phyloP scores from a whole-genome alignment of 2,113 vertebrate species.

The Neolamprologus caudopunctatus region DNA sequence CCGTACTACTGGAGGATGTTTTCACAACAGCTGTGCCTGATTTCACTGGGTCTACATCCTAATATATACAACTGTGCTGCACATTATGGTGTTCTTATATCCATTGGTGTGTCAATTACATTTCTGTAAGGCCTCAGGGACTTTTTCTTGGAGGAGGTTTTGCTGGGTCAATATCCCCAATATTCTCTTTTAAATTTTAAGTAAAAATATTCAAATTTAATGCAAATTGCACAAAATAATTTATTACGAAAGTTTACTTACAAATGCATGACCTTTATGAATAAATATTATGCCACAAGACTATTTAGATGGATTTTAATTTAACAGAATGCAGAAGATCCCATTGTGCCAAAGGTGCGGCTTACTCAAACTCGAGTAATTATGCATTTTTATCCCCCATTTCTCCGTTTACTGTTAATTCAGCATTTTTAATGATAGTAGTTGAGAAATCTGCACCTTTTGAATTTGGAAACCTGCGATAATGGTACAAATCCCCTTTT shows the following conservation, averaged over 20 bases:
- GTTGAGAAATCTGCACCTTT: neutral
- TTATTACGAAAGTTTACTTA: neutral
- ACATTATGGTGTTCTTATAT: neutral
- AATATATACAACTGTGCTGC: neutral
- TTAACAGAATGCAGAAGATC: constrained; percentile 18
- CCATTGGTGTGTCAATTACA: neutral
- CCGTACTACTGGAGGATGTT: neutral
- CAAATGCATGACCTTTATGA: constrained; percentile 24
- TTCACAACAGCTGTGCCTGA: neutral
- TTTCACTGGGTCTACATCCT: neutral
- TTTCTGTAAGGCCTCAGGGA: neutral
- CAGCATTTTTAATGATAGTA: neutral
- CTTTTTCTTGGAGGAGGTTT: neutral
- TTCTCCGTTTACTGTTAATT: neutral
- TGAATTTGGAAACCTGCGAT: neutral
- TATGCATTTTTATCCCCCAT: neutral
- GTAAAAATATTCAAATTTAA: neutral
- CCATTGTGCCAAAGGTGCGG: neutral
- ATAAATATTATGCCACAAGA: constrained; percentile 9
- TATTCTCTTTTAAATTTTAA: neutral
- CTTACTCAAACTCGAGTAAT: constrained; percentile 1
- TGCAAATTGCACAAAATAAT: constrained; percentile 1
- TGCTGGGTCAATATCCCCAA: neutral
- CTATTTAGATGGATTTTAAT: neutral
- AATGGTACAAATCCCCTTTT: constrained; percentile 6